Conservation (phyloP, 2,888 invertebrate species). For the Ochropleura leucogaster region DNA sequence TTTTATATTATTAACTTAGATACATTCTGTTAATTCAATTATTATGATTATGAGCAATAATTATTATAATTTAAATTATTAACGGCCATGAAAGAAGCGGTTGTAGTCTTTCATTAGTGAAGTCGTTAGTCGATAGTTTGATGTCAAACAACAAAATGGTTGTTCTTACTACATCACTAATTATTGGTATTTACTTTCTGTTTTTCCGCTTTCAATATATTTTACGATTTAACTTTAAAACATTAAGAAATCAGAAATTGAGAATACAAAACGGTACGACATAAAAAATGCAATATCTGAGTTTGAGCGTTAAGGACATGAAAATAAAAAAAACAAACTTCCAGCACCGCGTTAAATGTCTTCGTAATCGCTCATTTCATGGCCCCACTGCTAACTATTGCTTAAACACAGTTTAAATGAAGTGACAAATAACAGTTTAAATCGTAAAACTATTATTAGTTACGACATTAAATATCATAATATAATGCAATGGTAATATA, state of each 20-base stretch:
- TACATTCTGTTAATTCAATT: slow-evolving; percentile 57
- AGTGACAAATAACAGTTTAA: slow-evolving; percentile 40
- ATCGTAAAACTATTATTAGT: slow-evolving; percentile 32
- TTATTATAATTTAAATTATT: slow-evolving; percentile 34
- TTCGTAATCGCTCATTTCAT: slow-evolving; percentile 55
- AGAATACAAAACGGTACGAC: slow-evolving; percentile 20
- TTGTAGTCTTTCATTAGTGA: slow-evolving; percentile 12
- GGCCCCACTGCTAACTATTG: slow-evolving; percentile 38
- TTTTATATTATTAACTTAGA: slow-evolving; percentile 55
- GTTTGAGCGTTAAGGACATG: not conserved
- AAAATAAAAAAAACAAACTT: slow-evolving; percentile 7
- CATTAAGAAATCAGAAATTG: not conserved
- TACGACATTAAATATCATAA: slow-evolving; percentile 22
- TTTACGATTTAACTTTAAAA: slow-evolving; percentile 3
- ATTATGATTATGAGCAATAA: slow-evolving; percentile 55
- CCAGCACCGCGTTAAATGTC: not conserved
- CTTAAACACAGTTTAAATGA: slow-evolving; percentile 35
- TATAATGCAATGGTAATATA: slow-evolving; percentile 52
- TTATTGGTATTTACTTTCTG: slow-evolving; percentile 49
- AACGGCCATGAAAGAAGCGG: slow-evolving; percentile 52
- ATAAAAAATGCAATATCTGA: slow-evolving; percentile 41
- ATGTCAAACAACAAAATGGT: not conserved
- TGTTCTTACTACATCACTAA: slow-evolving; percentile 32
- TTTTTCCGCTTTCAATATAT: not conserved
- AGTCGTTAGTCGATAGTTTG: not conserved